These are phyloP conservation scores for Resseliella maxima DNA, from an alignment of 2,888 invertebrate genomes.

Conservation along the genomic window DNA sequence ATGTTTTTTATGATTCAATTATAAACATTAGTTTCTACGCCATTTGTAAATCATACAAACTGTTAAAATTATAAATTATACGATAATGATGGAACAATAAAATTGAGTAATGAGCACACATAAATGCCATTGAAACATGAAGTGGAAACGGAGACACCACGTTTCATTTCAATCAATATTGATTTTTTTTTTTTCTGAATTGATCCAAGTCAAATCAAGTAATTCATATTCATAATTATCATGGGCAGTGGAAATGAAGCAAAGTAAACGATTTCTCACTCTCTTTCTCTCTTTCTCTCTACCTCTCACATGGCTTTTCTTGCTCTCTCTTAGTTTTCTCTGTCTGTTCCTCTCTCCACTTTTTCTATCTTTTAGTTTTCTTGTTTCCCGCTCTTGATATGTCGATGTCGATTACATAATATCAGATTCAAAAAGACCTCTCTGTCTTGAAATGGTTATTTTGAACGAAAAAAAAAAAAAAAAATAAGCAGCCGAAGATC, in stretches of 20 bases:
- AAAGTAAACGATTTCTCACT: neutral
- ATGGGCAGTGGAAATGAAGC: neutral
- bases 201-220: constrained; percentile 39
- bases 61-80: constrained; percentile 32
- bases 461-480: neutral
- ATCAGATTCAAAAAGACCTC: neutral
- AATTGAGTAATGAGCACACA: constrained; percentile 39
- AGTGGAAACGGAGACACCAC: neutral
- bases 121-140: neutral
- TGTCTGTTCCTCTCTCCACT: no score
- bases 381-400: no score
- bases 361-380: no score
- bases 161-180: neutral
- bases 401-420: neutral
- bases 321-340: no score
- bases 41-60: constrained; percentile 49
- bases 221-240: constrained; percentile 49
- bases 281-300: neutral
- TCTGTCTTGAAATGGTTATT: constrained; percentile 2
- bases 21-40: no score
- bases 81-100: constrained; percentile 3
- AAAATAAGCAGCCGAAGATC: neutral
- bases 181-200: neutral
- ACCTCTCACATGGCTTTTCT: no score
- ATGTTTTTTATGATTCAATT: no score